Evolutionary conservation across 1,140 invertebrate species (phyloP).

Genomic region (Pogonomyrmex barbatus): DNA sequence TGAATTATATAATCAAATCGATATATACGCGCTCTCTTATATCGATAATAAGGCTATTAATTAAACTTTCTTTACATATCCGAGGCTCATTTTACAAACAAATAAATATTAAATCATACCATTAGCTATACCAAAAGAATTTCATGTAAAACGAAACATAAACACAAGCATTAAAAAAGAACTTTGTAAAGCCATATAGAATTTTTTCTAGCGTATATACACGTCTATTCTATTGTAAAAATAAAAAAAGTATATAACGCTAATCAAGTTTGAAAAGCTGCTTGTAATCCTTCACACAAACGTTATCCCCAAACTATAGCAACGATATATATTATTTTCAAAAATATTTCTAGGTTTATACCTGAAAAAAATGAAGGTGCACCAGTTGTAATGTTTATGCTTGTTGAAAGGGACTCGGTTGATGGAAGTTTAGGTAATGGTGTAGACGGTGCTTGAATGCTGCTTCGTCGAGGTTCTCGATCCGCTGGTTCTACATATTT

Average conservation of each 20-base stretch:
- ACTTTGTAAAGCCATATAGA: constrained; percentile 12
- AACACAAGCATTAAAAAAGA: constrained; percentile 17
- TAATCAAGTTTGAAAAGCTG: constrained; percentile 35
- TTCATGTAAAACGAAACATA: constrained; percentile 1
- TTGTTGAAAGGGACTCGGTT: constrained; percentile 82
- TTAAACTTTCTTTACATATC: constrained; percentile 1
- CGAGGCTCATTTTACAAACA: constrained; percentile 23
- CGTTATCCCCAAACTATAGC: constrained; percentile 55
- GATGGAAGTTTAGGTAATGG: constrained; percentile 84
- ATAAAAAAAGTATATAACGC: constrained; percentile 19
- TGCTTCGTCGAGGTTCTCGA: constrained; percentile 82
- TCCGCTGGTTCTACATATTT: constrained; percentile 82
- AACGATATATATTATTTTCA: constrained; percentile 61
- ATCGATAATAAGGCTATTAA: constrained; percentile 16
- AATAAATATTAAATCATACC: constrained; percentile 47
- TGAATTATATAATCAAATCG: constrained; percentile 22
- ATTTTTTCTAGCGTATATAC: not conserved
- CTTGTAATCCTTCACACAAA: constrained; percentile 7
- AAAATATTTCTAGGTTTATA: constrained; percentile 74
- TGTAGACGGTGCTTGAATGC: constrained; percentile 81
- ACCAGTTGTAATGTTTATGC: constrained; percentile 79
- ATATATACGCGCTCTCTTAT: not conserved
- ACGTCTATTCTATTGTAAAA: constrained; percentile 1
- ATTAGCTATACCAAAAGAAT: constrained; percentile 13
- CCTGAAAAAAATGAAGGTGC: constrained; percentile 83